Evolutionary conservation across 2,888 invertebrate genomes (phyloP), one percentile per base, ranked within the genome.

Genomic region (Dicycla oo): DNA sequence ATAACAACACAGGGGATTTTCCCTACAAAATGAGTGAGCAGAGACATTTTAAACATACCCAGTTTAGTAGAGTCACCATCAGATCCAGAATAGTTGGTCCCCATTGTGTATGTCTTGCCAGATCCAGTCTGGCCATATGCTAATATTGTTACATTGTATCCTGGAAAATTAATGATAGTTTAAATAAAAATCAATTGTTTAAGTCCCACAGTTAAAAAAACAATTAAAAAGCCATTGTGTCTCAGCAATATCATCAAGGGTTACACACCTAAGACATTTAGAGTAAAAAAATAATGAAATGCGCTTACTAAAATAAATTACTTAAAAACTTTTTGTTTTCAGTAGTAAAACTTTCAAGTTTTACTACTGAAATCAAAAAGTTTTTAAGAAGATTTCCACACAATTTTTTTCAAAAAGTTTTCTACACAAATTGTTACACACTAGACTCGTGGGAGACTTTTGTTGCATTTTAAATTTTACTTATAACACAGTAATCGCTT

Each of bases 61-160:
- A 96, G 85, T 86, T 97, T 94, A 18, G 93, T 93, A 20, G 91
- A 95, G 64, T 97, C 97, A 45, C 96, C 96, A 72, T 96, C 94
- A 54, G 96, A 96, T 0, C 97, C 97, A 34, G 96, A 95, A 82
- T 98, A 98, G 63, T 97, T 97, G 0, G 98, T 98, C 0, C 99
- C 99, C 99, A 99, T 99, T 0, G 99, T 98, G 91, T 97, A 97
- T 0, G 99, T 99, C 93, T 99, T 99, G 0, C 99, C 99, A 54
- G 98, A 98, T 1, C 98, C 99, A 0, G 99, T 99, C 93, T 99
- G 99, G 0, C 99, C 99, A 93, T 99, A 99, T 0, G 99, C 99
- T 67, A 99, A 91, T 70, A 99, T 98, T 5, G 99, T 99, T 0
- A 98, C 98, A 96, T 99, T 99, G 89, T 98, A 99, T 0, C 99